Percentiles rank a stretch among this genome's conserved stretches.
These are phyloP conservation scores for Acropternis orthonyx DNA, from an alignment of 2,797 vertebrate species.

Conservation along the genomic window DNA sequence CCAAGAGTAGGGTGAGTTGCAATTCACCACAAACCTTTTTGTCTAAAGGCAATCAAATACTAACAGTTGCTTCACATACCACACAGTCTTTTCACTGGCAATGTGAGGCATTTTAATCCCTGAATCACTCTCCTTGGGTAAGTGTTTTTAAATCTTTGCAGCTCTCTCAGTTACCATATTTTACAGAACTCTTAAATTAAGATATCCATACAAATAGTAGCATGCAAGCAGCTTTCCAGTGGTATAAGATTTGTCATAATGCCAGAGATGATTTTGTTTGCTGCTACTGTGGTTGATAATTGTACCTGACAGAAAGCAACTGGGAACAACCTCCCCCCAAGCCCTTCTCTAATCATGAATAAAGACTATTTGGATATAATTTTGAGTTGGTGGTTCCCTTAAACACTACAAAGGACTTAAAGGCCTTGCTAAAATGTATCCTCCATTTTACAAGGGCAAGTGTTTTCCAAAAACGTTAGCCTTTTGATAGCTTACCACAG, in stretches of 20 bases:
- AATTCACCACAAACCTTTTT: not conserved
- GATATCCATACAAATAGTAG: not conserved
- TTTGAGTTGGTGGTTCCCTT: not conserved
- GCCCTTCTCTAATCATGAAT: not conserved
- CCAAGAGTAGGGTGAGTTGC: not conserved
- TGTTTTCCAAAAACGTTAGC: not conserved
- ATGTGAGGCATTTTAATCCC: not conserved
- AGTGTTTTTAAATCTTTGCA: not conserved
- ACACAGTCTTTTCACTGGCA: not conserved
- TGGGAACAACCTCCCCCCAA: not conserved
- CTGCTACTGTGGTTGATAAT: not conserved
- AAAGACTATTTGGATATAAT: not conserved
- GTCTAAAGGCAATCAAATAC: not conserved
- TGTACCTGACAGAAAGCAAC: not conserved
- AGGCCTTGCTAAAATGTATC: not conserved
- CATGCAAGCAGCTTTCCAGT: not conserved
- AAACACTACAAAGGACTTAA: not conserved
- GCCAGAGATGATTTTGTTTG: not conserved
- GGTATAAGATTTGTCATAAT: not conserved
- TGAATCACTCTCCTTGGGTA: not conserved
- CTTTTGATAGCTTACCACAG: not conserved
- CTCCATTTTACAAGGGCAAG: not conserved
- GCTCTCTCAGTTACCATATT: not conserved
- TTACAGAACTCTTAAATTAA: not conserved
- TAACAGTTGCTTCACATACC: not conserved